phyloP scores from a whole-genome alignment of 2,113 vertebrate species.

The Castor canadensis region DNA sequence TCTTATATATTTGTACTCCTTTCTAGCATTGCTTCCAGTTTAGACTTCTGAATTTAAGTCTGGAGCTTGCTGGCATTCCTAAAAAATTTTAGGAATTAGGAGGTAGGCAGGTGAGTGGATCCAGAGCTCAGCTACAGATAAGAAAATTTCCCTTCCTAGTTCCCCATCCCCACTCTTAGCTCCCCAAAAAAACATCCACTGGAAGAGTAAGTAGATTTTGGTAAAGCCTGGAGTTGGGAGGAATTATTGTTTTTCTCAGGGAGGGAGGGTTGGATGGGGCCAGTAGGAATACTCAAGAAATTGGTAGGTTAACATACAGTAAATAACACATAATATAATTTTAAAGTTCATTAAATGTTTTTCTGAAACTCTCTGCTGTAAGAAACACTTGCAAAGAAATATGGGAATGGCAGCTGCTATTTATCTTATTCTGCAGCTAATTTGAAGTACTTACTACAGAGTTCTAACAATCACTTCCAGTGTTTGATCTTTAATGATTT shows the following conservation, averaged over 20 bases:
- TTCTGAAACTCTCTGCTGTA: not conserved
- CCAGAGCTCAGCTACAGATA: not conserved
- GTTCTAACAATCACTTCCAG: not conserved
- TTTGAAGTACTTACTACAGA: not conserved
- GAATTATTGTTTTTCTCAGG: not conserved
- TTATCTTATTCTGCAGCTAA: conserved; percentile 5
- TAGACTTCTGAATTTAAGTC: not conserved
- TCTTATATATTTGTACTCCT: not conserved
- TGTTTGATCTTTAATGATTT: not conserved
- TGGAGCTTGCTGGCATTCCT: no score
- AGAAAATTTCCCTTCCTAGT: not conserved
- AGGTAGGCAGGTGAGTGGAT: not conserved
- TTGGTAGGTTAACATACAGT: not conserved
- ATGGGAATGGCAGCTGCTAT: not conserved
- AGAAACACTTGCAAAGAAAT: not conserved
- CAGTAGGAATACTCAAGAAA: not conserved
- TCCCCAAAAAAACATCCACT: not conserved
- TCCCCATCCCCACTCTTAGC: not conserved
- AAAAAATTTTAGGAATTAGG: conserved; percentile 14
- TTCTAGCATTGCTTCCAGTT: not conserved
- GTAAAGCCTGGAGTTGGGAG: not conserved
- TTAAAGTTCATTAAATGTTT: conserved; percentile 16
- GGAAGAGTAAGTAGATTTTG: not conserved
- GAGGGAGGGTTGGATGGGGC: not conserved
- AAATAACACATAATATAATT: not conserved